These are phyloP conservation scores for Melinaea menophilus DNA, from an alignment of 2,888 invertebrate species.

Conservation along the genomic window DNA sequence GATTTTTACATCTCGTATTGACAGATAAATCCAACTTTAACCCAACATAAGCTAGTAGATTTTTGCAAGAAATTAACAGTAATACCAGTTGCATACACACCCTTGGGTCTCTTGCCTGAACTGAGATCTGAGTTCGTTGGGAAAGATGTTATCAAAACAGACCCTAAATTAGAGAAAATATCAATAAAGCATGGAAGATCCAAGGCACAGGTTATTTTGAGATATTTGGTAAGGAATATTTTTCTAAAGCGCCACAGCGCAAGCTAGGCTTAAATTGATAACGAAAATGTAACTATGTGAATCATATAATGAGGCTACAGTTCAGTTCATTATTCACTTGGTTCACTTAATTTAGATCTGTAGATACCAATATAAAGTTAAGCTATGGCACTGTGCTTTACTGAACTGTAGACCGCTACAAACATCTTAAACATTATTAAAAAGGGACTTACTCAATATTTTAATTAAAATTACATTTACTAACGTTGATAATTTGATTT, in stretches of 20 bases:
- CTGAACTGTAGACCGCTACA: no score
- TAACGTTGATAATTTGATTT: not conserved
- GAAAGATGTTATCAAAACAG: slow-evolving; percentile 77
- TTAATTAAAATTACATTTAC: no score
- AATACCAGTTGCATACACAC: slow-evolving; percentile 84
- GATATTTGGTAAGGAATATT: slow-evolving; percentile 79
- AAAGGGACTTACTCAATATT: no score
- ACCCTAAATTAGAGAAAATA: slow-evolving; percentile 75
- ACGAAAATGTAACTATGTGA: no score
- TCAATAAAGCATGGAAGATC: slow-evolving; percentile 81
- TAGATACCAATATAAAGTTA: no score
- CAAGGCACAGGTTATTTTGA: slow-evolving; percentile 80
- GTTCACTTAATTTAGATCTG: no score
- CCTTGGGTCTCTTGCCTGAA: slow-evolving; percentile 77
- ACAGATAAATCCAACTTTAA: slow-evolving; percentile 81
- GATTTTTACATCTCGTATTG: slow-evolving; percentile 39
- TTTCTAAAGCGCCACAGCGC: not conserved
- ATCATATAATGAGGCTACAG: no score
- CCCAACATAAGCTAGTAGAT: slow-evolving; percentile 82
- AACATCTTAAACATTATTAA: no score
- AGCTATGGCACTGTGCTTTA: not conserved
- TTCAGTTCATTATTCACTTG: no score
- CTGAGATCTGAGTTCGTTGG: slow-evolving; percentile 67
- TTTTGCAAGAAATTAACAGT: slow-evolving; percentile 82
- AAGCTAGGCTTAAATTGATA: no score